Conservation (phyloP, 2,113 vertebrate genomes). For the Sprattus sprattus region DNA sequence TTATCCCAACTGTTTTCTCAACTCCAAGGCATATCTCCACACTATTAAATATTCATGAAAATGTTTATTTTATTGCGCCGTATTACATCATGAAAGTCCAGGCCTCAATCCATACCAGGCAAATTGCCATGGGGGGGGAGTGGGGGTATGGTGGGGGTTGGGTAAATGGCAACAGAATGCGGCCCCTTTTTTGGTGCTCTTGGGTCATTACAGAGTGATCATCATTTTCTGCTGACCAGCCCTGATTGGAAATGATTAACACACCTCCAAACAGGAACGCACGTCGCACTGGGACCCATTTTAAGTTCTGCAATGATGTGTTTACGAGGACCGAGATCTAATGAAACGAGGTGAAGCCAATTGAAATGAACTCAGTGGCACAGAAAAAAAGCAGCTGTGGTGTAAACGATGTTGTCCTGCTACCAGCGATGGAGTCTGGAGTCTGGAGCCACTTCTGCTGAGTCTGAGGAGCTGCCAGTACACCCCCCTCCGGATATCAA, state of each 20-base stretch:
- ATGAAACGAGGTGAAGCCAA: background rate
- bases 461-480: background rate
- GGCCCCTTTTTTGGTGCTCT: background rate
- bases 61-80: background rate
- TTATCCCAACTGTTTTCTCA: background rate
- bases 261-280: background rate
- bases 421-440: background rate
- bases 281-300: background rate
- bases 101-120: background rate
- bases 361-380: background rate
- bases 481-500: background rate
- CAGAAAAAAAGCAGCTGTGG: background rate
- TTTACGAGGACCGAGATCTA: background rate
- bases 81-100: background rate
- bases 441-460: background rate
- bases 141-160: background rate
- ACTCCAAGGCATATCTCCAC: slow-evolving; percentile 11
- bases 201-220: background rate
- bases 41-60: background rate
- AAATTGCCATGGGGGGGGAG: background rate
- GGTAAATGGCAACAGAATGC: background rate
- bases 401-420: background rate
- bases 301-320: background rate
- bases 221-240: background rate
- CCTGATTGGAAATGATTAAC: background rate